A percentile compares a stretch with the other conserved stretches of the same genome.
Conservation (phyloP, 2,888 invertebrate genomes). For the Hirtodrosophila cameraria region DNA sequence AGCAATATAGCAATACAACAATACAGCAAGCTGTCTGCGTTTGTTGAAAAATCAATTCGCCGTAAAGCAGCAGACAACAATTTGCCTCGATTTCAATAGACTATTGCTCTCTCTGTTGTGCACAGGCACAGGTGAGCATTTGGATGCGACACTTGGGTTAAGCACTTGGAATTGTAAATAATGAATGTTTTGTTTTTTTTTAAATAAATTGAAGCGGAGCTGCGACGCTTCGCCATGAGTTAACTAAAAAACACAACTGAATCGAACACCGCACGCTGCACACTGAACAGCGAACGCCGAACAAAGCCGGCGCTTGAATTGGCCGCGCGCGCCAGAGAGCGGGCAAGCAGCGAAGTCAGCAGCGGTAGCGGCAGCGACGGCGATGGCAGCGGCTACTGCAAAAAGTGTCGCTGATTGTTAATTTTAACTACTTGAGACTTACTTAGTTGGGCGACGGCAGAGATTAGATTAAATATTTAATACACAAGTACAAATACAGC, state of each 20-base stretch:
- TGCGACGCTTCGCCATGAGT: conserved; percentile 50
- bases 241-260: conserved; percentile 58
- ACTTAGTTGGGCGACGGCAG: conserved; percentile 35
- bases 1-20: no score
- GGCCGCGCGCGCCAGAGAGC: conserved; percentile 18
- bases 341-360: neutral
- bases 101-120: neutral
- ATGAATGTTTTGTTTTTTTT: conserved; percentile 53
- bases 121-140: no score
- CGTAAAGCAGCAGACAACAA: conserved; percentile 22
- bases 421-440: conserved; percentile 44
- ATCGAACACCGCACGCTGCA: conserved; percentile 20
- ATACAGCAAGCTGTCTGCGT: conserved; percentile 2
- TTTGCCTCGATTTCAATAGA: conserved; percentile 20
- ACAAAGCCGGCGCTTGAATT: conserved; percentile 27
- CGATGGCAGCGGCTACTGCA: conserved; percentile 11
- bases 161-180: conserved; percentile 28
- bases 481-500: conserved; percentile 31
- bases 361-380: neutral
- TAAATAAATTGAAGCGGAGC: conserved; percentile 66
- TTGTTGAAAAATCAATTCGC: conserved; percentile 61
- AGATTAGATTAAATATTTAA: conserved; percentile 50
- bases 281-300: conserved; percentile 23
- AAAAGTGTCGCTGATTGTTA: conserved; percentile 20
- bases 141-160: conserved; percentile 8